Conservation (phyloP, 2,797 vertebrate genomes). For the Phaenicophaeus curvirostris region DNA sequence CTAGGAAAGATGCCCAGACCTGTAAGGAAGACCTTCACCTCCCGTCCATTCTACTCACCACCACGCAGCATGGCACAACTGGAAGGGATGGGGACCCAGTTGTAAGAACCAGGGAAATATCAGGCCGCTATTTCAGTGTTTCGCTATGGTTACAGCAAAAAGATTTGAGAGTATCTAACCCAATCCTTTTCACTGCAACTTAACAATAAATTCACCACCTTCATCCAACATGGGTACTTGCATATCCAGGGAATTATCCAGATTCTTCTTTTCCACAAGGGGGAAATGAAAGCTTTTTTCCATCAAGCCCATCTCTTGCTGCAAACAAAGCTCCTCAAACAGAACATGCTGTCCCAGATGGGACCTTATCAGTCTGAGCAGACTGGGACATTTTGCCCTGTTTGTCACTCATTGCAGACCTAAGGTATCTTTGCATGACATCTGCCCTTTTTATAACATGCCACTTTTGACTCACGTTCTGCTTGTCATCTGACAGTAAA, state of each 20-base stretch:
- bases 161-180: neutral
- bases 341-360: neutral
- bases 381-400: neutral
- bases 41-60: rapidly evolving
- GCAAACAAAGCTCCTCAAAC: neutral
- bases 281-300: neutral
- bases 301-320: neutral
- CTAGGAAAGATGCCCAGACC: neutral
- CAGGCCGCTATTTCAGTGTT: neutral
- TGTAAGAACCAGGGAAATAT: neutral
- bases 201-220: neutral
- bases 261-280: neutral
- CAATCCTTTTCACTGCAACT: neutral
- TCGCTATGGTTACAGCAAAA: neutral
- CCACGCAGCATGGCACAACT: neutral
- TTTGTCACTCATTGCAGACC: neutral
- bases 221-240: neutral
- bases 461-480: neutral
- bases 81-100: neutral
- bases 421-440: neutral
- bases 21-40: neutral
- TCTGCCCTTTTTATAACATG: neutral
- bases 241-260: neutral
- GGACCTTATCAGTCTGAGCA: neutral
- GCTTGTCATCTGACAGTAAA: neutral